Conservation (phyloP, 2,797 vertebrate species). For the Paguma larvata region DNA sequence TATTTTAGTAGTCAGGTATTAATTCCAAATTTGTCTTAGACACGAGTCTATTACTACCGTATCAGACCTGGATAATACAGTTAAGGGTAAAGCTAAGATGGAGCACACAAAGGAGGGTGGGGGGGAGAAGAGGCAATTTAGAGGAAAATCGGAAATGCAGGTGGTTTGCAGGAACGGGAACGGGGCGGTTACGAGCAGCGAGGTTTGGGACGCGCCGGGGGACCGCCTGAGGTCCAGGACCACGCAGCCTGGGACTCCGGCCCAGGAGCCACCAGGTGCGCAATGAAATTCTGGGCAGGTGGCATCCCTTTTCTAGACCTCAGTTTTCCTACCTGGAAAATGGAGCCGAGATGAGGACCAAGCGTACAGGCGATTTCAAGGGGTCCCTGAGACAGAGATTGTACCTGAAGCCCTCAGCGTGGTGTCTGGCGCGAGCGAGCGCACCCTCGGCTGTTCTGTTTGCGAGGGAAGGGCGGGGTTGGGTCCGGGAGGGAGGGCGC, state of each 20-base stretch:
- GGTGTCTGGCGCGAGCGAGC: fast-evolving
- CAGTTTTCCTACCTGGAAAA: neutral
- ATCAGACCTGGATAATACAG: neutral
- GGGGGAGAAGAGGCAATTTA: neutral
- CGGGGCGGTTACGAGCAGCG: too few relatives aligned
- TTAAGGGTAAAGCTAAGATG: neutral
- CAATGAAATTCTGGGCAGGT: fast-evolving
- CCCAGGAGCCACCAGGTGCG: fast-evolving
- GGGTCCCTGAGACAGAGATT: too few relatives aligned
- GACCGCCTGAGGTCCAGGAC: neutral
- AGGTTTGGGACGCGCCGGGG: neutral
- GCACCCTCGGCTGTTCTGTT: fast-evolving
- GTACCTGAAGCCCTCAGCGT: fast-evolving
- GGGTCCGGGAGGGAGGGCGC: fast-evolving
- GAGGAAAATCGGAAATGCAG: neutral
- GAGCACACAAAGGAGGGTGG: too few relatives aligned
- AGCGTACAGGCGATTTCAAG: fast-evolving
- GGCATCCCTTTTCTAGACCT: neutral
- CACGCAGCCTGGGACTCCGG: too few relatives aligned
- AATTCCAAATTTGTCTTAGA: neutral
- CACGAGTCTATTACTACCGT: neutral
- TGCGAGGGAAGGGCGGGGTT: neutral
- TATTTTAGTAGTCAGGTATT: neutral
- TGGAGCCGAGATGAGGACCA: neutral
- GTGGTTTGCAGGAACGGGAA: neutral